A percentile compares a stretch with the other conserved stretches of the same genome.
phyloP scores from a whole-genome alignment of 2,797 vertebrate species.

The Loriculus beryllinus region DNA sequence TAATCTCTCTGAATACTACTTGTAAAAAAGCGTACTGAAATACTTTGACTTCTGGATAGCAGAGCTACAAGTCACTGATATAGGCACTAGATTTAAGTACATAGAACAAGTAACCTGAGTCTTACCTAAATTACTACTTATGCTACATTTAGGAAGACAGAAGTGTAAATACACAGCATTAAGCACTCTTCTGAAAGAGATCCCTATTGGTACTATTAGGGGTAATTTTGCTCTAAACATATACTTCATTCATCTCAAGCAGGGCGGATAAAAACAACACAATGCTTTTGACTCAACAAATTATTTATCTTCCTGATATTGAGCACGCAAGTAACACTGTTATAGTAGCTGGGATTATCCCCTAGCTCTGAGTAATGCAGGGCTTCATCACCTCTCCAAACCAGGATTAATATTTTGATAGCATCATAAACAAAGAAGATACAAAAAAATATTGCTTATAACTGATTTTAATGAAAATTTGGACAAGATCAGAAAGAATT shows the following conservation, averaged over 20 bases:
- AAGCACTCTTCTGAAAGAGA: not conserved
- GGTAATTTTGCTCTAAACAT: not conserved
- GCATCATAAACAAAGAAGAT: not conserved
- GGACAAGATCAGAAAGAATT: not conserved
- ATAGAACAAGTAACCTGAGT: not conserved
- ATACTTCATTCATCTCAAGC: not conserved
- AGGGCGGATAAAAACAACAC: not conserved
- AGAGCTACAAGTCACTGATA: not conserved
- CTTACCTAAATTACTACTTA: not conserved
- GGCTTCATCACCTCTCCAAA: not conserved
- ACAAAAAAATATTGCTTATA: not conserved
- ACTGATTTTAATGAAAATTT: not conserved
- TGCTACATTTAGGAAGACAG: not conserved
- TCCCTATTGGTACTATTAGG: not conserved
- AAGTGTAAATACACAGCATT: not conserved
- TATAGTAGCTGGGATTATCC: not conserved
- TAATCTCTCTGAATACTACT: not conserved
- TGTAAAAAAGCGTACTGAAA: not conserved
- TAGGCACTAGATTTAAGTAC: not conserved
- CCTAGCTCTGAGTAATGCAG: not conserved
- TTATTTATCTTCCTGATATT: not conserved
- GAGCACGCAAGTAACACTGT: not conserved
- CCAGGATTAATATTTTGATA: not conserved
- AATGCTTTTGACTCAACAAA: not conserved
- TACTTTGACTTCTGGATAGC: not conserved